Base-by-base conservation (phyloP, 2,888 invertebrate genomes). In the Clusia tigrina region DNA sequence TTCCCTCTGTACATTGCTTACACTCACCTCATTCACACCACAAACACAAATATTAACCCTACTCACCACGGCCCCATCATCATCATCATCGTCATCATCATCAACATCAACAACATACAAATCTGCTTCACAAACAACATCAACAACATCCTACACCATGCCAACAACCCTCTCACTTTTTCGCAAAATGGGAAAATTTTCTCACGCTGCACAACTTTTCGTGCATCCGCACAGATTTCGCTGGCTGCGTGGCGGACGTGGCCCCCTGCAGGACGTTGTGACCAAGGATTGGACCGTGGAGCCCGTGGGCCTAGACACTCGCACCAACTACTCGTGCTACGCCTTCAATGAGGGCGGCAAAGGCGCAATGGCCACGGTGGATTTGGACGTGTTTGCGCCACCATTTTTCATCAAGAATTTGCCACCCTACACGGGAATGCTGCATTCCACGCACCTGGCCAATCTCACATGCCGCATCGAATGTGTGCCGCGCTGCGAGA, bases 291-390 rank as follows among this genome's bases (percentile, higher is more conserved):
- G 92, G 88, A 91, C 89, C 25, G 91, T 95, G 66, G 90, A 91
- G 68, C 92, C 94, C 0, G 95, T 94, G 15, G 91, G 92, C 12
- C 85, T 96, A 67, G 92, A 93, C 80, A 93, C 93, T 56, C 88
- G 94, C 67, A 93, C 93, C 74, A 94, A 94, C 86, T 96, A 95
- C 85, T 92, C 94, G 0, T 97, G 97, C 79, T 88, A 90, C 70
- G 95, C 95, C 0, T 88, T 88, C 82, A 96, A 94, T 83, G 89
- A 91, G 12, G 94, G 94, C 0, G 96, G 96, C 0, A 89, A 90
- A 71, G 91, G 93, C 56, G 87, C 87, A 62, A 86, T 88, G 54
- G 90, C 89, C 22, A 88, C 88, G 37, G 87, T 89, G 60, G 87
- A 87, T 74, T 88, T 94, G 73, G 88, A 91, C 74, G 91, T 93